Base-by-base conservation (phyloP, 2,797 vertebrate genomes). In the Takifugu ocellatus region DNA sequence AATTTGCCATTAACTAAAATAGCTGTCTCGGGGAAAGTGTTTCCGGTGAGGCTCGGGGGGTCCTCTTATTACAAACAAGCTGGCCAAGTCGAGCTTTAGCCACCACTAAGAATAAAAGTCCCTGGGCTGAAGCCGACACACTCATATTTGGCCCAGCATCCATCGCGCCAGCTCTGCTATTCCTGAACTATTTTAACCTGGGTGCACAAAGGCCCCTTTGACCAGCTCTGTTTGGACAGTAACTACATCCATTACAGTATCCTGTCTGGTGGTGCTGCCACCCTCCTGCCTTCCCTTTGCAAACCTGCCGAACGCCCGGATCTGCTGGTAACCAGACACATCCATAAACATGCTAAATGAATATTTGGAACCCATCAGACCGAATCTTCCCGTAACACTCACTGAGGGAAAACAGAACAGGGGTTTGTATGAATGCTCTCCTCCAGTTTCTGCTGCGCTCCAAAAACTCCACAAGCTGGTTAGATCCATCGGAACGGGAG, bases 131-230 rank as follows among this genome's bases (percentile, higher is more conserved):
- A 66, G 62, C 71, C 61, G 68, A 67, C 69, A 58, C 67, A 63
- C 68, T 69, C 64, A 61, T 39, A 78, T 78, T 79, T 70, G 59
- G 51, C 46, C 47, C 7, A 5, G 47, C 66, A 57, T 82, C 70
- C 67, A 68, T 77, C 70, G 75, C 57, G 50, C 74, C 69, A 78
- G 55, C 56, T 61, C 61, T 33, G 61, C 58, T 69, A 55, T 43
- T 62, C 53, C 49, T 71, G 64, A 75, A 79, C 75, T 66, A 56
- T 59, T 73, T 74, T 63, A 68, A 74, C 56, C 65, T 60, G 52
- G 59, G 58, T 60, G 81, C 81, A 89, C 82, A 88, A 88, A 83
- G 79, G 49, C 63, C 79, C 21, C 84, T 84, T 89, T 89, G 80
- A 88, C 66, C 61, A 67, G 70, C 31, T 26, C 43, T 84, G 77